These are phyloP conservation scores for Xyrichtys novacula DNA, from an alignment of 2,797 vertebrate genomes.

Conservation along the genomic window DNA sequence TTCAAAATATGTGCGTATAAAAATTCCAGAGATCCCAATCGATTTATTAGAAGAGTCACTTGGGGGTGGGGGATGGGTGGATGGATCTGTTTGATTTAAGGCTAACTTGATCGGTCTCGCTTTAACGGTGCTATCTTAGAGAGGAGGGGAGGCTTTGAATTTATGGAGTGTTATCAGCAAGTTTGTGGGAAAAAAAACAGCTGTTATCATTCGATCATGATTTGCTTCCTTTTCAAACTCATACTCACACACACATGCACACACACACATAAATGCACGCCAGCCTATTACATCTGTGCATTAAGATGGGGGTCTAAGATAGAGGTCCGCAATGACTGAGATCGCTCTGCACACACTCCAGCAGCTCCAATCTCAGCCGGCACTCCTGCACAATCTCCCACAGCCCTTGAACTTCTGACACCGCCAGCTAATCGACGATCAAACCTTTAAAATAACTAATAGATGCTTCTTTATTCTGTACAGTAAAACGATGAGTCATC, in stretches of 20 bases:
- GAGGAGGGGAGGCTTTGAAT: constrained; percentile 56
- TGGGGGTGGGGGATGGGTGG: neutral
- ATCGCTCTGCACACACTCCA: constrained; percentile 42
- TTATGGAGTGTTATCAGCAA: constrained; percentile 67
- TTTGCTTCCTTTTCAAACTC: constrained; percentile 40
- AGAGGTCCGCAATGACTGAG: constrained; percentile 42
- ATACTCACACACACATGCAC: neutral
- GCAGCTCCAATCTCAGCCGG: constrained; percentile 52
- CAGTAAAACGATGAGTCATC: constrained; percentile 73
- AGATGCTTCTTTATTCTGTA: constrained; percentile 70
- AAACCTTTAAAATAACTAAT: constrained; percentile 71
- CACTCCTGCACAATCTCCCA: constrained; percentile 60
- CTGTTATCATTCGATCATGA: constrained; percentile 57
- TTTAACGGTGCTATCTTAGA: constrained; percentile 52
- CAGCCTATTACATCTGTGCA: constrained; percentile 47
- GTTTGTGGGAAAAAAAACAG: constrained; percentile 44
- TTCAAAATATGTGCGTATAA: constrained; percentile 76
- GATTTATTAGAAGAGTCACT: constrained; percentile 62
- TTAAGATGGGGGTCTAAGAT: constrained; percentile 62
- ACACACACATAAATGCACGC: constrained; percentile 3
- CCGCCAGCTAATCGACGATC: constrained; percentile 69
- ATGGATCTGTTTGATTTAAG: constrained; percentile 77
- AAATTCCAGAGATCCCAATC: constrained; percentile 78
- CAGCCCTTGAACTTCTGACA: constrained; percentile 83
- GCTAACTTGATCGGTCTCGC: constrained; percentile 78